Evolutionary conservation across 2,888 invertebrate species (phyloP).

Genomic region (Nomada fucata): DNA sequence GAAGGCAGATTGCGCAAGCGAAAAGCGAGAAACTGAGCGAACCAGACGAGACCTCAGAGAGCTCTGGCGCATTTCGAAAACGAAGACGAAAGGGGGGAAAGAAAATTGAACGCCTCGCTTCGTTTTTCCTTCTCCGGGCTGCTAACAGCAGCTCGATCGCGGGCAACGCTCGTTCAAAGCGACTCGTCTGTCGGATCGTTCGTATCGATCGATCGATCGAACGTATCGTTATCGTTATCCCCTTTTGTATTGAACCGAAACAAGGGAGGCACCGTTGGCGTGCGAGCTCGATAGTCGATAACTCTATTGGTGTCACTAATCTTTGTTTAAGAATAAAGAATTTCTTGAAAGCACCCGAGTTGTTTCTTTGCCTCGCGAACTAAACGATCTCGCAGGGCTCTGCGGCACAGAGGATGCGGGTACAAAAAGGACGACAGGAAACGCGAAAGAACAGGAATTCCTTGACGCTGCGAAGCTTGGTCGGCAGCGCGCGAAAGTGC

Average conservation of each 20-base stretch:
- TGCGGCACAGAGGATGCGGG: not conserved
- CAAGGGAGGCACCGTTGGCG: no score
- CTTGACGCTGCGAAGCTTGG: not conserved
- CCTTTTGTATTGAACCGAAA: no score
- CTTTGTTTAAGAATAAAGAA: slow-evolving; percentile 45
- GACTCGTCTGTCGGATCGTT: no score
- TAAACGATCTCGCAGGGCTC: not conserved
- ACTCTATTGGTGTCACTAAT: not conserved
- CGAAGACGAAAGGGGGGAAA: no score
- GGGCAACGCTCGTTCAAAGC: no score
- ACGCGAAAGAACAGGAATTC: slow-evolving; percentile 26
- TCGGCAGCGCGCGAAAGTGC: slow-evolving; percentile 33
- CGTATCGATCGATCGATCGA: not conserved
- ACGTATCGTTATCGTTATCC: not conserved
- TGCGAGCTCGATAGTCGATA: not conserved
- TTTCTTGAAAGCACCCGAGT: not conserved
- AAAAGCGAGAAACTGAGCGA: no score
- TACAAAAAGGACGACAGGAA: not conserved
- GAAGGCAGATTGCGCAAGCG: no score
- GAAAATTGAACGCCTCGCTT: not conserved
- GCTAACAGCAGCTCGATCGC: no score
- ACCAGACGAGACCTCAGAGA: no score
- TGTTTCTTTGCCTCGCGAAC: not conserved
- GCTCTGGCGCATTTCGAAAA: no score
- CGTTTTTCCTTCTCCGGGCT: no score